Percentiles rank a stretch among this genome's conserved stretches.
Conservation (phyloP, 1,140 invertebrate genomes). For the Musca vetustissima region DNA sequence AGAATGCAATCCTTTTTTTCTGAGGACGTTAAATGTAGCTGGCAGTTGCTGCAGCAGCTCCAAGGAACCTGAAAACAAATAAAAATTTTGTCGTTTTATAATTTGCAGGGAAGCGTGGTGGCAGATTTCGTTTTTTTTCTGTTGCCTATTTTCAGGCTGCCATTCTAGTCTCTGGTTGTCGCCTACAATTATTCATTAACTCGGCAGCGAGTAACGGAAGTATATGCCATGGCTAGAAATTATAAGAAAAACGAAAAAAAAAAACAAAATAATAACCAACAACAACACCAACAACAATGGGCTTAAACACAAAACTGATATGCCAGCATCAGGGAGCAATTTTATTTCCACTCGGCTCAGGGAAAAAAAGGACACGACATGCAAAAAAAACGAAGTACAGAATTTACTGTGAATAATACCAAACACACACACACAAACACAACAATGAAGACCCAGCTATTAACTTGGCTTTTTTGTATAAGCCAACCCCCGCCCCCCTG, state of each 20-base stretch:
- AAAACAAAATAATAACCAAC: too few relatives aligned
- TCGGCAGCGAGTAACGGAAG: too few relatives aligned
- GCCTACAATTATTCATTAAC: conserved; percentile 18
- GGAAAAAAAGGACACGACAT: too few relatives aligned
- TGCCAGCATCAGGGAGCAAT: conserved; percentile 2
- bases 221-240: too few relatives aligned
- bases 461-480: too few relatives aligned
- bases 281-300: not conserved
- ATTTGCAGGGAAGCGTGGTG: not conserved
- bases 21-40: too few relatives aligned
- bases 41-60: not conserved
- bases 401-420: not conserved
- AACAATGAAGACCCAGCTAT: conserved; percentile 1
- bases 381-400: conserved; percentile 7
- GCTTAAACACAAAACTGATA: conserved; percentile 1
- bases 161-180: not conserved
- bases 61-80: conserved; percentile 21
- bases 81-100: conserved; percentile 18
- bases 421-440: not conserved
- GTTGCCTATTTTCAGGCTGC: too few relatives aligned
- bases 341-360: not conserved
- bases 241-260: too few relatives aligned
- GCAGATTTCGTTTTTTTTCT: not conserved
- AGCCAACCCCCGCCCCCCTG: not conserved
- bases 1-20: not conserved